Conservation (phyloP, 1,140 invertebrate species). For the Euwallacea similis region DNA sequence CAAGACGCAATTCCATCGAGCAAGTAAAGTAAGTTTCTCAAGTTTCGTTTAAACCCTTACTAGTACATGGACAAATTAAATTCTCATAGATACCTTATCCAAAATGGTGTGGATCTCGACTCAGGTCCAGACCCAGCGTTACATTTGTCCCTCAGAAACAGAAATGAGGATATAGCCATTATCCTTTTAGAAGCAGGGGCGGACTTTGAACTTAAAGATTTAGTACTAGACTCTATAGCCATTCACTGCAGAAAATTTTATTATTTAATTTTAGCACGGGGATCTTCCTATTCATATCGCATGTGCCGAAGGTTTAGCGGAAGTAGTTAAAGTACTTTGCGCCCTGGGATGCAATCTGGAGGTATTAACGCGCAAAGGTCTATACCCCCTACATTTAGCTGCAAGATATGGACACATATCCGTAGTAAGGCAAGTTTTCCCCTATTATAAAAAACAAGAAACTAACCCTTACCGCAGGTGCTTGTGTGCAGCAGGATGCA, state of each 20-base stretch:
- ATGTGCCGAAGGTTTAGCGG: conserved; percentile 66
- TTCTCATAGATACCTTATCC: conserved; percentile 57
- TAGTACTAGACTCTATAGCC: conserved; percentile 53
- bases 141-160: conserved; percentile 64
- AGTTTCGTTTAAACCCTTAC: neutral
- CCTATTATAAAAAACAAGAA: conserved; percentile 1
- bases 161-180: conserved; percentile 63
- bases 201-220: conserved; percentile 69
- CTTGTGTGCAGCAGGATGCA: conserved; percentile 73
- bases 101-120: conserved; percentile 65
- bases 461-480: conserved; percentile 54
- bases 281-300: conserved; percentile 78
- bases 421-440: conserved; percentile 61
- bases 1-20: conserved; percentile 45
- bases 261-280: conserved; percentile 60
- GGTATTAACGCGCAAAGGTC: conserved; percentile 66
- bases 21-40: conserved; percentile 44
- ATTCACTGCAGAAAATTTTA: neutral
- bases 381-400: conserved; percentile 75
- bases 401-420: conserved; percentile 74
- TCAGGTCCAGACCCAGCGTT: conserved; percentile 60
- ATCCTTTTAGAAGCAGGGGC: conserved; percentile 71
- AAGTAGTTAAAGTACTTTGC: conserved; percentile 73
- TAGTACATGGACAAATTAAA: neutral
- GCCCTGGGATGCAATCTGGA: conserved; percentile 75